Conservation (phyloP, 2,113 vertebrate genomes). For the Syngnathus scovelli region DNA sequence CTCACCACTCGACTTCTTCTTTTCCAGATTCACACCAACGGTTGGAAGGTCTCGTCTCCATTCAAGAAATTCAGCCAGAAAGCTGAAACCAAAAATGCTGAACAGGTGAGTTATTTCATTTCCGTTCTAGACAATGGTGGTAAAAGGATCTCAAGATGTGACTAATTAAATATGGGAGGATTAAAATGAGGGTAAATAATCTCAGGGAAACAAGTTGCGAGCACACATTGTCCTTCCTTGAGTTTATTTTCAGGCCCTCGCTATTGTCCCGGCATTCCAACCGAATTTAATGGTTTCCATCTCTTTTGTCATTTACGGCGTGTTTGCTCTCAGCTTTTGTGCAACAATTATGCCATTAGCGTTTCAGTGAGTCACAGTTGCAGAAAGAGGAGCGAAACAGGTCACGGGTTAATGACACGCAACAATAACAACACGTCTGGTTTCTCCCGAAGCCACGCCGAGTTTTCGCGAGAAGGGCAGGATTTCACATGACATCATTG, state of each 20-base stretch:
- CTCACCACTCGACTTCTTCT: slow-evolving; percentile 15
- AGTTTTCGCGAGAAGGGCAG: neutral
- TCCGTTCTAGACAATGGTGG: neutral
- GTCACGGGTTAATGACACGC: slow-evolving; percentile 18
- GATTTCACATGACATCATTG: slow-evolving; percentile 27
- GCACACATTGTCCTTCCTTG: slow-evolving; percentile 35
- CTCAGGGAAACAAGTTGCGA: slow-evolving; percentile 22
- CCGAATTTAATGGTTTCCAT: slow-evolving; percentile 13
- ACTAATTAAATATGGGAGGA: neutral
- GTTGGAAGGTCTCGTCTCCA: slow-evolving; percentile 51
- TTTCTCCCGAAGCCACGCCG: slow-evolving; percentile 7
- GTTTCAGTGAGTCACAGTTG: slow-evolving; percentile 32
- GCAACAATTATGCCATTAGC: slow-evolving; percentile 14
- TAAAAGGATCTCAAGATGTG: slow-evolving; percentile 3
- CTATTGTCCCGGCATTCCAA: slow-evolving; percentile 43
- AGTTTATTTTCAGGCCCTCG: slow-evolving; percentile 28
- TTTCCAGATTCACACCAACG: slow-evolving; percentile 45
- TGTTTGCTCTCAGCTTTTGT: slow-evolving; percentile 13
- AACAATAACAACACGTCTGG: slow-evolving; percentile 21
- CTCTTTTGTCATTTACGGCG: neutral
- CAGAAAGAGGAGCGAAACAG: slow-evolving; percentile 7
- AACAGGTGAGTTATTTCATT: slow-evolving; percentile 44
- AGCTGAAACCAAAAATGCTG: slow-evolving; percentile 30
- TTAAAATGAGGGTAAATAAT: slow-evolving; percentile 10
- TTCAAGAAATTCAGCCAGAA: slow-evolving; percentile 46